A percentile compares a stretch with the other conserved stretches of the same genome.
These are phyloP conservation scores for Asbolus verrucosus DNA, from an alignment of 1,140 invertebrate species.

Conservation along the genomic window DNA sequence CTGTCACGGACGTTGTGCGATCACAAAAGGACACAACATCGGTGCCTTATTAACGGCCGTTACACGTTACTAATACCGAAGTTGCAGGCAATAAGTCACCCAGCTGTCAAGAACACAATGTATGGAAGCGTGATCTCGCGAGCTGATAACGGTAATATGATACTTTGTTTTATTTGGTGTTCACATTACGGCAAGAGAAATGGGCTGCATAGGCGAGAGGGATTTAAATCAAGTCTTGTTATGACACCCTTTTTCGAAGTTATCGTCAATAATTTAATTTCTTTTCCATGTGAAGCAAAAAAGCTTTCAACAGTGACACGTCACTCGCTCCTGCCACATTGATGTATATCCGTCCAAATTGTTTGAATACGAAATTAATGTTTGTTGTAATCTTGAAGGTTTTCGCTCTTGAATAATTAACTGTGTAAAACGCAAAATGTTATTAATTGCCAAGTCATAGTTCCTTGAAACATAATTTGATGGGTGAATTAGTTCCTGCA, in stretches of 20 bases:
- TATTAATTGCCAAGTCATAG: background rate
- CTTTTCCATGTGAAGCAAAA: too few relatives aligned
- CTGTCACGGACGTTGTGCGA: conserved; percentile 18
- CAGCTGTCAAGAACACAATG: conserved; percentile 47
- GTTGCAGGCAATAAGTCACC: conserved; percentile 44
- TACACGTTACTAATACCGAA: conserved; percentile 36
- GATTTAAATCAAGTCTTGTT: conserved; percentile 8
- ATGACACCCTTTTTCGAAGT: too few relatives aligned
- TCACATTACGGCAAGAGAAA: conserved; percentile 32
- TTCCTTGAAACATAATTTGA: background rate
- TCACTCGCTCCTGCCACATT: background rate
- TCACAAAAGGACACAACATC: conserved; percentile 31
- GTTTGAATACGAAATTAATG: background rate
- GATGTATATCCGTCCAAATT: background rate
- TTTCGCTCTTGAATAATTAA: background rate
- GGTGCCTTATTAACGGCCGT: conserved; percentile 34
- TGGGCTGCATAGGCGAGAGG: background rate
- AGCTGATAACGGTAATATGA: conserved; percentile 48
- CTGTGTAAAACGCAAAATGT: background rate
- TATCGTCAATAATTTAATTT: too few relatives aligned
- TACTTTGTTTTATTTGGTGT: conserved; percentile 36
- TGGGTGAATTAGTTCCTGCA: background rate
- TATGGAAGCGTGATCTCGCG: conserved; percentile 45
- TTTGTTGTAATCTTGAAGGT: background rate
- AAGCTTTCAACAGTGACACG: too few relatives aligned